Evolutionary conservation across 2,113 vertebrate genomes (phyloP).

Genomic region (Thamnophis sirtalis): DNA sequence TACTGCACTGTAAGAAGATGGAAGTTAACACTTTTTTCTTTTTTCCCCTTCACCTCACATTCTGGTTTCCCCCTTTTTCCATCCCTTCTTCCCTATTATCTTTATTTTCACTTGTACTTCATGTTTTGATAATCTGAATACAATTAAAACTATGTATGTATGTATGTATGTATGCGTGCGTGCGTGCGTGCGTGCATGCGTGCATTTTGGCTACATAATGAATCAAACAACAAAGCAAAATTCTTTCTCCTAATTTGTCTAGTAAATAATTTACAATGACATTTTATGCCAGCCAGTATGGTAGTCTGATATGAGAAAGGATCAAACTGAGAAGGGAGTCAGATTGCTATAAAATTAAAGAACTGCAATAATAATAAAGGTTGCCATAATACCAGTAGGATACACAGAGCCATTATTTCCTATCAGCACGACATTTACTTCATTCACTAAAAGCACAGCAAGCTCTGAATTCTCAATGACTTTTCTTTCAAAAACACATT

Average conservation of each 20-base stretch:
- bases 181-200: not conserved
- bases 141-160: not conserved
- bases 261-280: not conserved
- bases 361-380: not conserved
- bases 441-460: not conserved
- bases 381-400: not conserved
- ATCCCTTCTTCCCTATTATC: no score
- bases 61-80: no score
- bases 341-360: not conserved
- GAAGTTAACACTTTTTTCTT: no score
- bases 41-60: no score
- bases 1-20: no score
- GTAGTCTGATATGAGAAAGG: not conserved
- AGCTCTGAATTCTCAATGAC: not conserved
- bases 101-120: no score
- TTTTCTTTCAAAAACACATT: not conserved
- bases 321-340: not conserved
- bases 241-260: fast-evolving
- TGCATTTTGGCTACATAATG: not conserved
- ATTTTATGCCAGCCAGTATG: not conserved
- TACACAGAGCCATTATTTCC: not conserved
- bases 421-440: not conserved
- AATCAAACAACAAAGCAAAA: constrained; percentile 1
- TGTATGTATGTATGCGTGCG: no score
- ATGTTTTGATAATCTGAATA: not conserved